Conservation (phyloP, 2,888 invertebrate species). For the Andrena bicolor region DNA sequence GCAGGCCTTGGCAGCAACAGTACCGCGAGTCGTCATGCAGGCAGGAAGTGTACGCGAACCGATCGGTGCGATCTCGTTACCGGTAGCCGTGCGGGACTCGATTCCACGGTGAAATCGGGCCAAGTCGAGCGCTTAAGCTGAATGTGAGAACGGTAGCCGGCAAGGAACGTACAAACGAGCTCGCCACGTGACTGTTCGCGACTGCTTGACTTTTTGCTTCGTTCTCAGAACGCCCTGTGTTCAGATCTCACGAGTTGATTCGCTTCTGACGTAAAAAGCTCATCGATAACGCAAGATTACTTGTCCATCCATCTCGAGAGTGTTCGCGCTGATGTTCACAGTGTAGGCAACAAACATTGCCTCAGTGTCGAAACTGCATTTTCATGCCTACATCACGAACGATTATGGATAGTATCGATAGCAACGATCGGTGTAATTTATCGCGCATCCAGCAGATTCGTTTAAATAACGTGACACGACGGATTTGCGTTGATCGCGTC, state of each 20-base stretch:
- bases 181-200: constrained; percentile 61
- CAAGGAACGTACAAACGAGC: constrained; percentile 41
- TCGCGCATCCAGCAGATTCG: neutral
- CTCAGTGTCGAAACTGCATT: neutral
- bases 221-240: constrained; percentile 2
- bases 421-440: neutral
- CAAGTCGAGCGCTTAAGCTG: constrained; percentile 41
- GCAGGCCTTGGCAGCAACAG: constrained; percentile 4
- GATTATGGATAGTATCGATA: constrained; percentile 12
- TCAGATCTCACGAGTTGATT: neutral
- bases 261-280: neutral
- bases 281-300: neutral
- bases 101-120: constrained; percentile 69
- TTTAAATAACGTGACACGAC: neutral
- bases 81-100: constrained; percentile 43
- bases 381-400: neutral
- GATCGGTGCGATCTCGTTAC: constrained; percentile 47
- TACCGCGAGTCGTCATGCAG: constrained; percentile 12
- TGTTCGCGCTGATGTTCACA: neutral
- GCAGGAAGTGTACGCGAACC: constrained; percentile 48
- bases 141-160: constrained; percentile 62
- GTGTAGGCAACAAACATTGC: neutral
- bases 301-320: neutral
- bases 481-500: constrained; percentile 1
- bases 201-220: constrained; percentile 40